Percentiles rank a stretch among this genome's conserved stretches.
Evolutionary conservation across 2,113 vertebrate species (phyloP).

Genomic region (Plotosus lineatus): DNA sequence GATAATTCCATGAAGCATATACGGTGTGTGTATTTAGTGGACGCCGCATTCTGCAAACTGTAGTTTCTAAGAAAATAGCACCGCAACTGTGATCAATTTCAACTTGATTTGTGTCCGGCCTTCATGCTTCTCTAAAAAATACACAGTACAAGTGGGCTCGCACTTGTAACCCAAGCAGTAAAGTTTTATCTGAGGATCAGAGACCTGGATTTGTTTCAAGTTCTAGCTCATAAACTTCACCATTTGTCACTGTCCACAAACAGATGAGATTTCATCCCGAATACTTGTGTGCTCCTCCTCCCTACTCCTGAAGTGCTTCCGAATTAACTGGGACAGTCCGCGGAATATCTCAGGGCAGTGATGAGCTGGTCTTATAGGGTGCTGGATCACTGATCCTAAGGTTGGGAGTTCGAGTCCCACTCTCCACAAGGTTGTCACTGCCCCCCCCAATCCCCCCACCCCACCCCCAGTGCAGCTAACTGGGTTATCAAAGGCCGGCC

Average conservation of each 20-base stretch:
- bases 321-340: slow-evolving; percentile 7
- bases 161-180: background rate
- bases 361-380: too few species aligned
- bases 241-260: slow-evolving; percentile 19
- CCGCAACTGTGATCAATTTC: background rate
- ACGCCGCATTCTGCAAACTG: background rate
- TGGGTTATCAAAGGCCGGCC: too few species aligned
- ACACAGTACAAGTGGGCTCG: background rate
- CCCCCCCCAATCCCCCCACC: too few species aligned
- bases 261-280: slow-evolving; percentile 18
- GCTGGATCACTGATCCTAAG: too few species aligned
- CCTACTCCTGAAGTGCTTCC: background rate
- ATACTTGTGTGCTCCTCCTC: background rate
- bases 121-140: slow-evolving; percentile 10
- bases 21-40: background rate
- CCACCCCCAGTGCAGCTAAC: too few species aligned
- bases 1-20: background rate
- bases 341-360: too few species aligned
- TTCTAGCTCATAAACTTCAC: background rate
- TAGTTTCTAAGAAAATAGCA: background rate
- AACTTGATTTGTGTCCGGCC: slow-evolving; percentile 14
- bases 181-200: background rate
- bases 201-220: background rate
- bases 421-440: too few species aligned
- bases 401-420: too few species aligned